Evolutionary conservation across 2,888 invertebrate genomes (phyloP).

Genomic region (Escarpia spicata): DNA sequence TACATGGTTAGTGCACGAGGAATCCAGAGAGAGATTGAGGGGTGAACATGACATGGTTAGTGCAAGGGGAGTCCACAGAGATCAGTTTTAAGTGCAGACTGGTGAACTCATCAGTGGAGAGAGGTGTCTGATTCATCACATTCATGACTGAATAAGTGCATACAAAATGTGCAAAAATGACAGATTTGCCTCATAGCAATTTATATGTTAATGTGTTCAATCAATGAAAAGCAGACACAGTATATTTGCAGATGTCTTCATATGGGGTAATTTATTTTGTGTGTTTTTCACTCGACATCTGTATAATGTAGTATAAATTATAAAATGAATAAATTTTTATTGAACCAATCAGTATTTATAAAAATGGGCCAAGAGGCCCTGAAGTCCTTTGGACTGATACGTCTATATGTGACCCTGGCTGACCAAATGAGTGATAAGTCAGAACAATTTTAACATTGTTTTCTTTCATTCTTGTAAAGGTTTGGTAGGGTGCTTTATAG

Average conservation of each 20-base stretch:
- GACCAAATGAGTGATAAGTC: too few relatives aligned
- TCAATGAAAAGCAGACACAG: background rate
- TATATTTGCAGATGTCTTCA: background rate
- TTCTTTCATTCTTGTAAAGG: too few relatives aligned
- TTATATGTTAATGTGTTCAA: conserved; percentile 3
- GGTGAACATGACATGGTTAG: background rate
- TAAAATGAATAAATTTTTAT: too few relatives aligned
- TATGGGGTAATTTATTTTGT: background rate
- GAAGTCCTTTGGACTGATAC: too few relatives aligned
- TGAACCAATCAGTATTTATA: too few relatives aligned
- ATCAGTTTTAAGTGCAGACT: background rate
- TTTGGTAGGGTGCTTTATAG: too few relatives aligned
- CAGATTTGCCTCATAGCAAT: background rate
- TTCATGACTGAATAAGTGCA: background rate
- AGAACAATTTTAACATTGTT: too few relatives aligned
- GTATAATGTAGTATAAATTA: too few relatives aligned
- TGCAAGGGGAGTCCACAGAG: background rate
- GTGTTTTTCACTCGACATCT: background rate
- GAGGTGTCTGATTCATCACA: background rate
- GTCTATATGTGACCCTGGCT: too few relatives aligned
- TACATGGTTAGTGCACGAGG: too few relatives aligned
- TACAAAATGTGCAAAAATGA: background rate
- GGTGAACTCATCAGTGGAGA: background rate
- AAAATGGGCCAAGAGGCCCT: too few relatives aligned
- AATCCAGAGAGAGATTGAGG: too few relatives aligned